Base-by-base conservation (phyloP, 92 coral and sea anemone genomes). In the Diadumene lineata region DNA sequence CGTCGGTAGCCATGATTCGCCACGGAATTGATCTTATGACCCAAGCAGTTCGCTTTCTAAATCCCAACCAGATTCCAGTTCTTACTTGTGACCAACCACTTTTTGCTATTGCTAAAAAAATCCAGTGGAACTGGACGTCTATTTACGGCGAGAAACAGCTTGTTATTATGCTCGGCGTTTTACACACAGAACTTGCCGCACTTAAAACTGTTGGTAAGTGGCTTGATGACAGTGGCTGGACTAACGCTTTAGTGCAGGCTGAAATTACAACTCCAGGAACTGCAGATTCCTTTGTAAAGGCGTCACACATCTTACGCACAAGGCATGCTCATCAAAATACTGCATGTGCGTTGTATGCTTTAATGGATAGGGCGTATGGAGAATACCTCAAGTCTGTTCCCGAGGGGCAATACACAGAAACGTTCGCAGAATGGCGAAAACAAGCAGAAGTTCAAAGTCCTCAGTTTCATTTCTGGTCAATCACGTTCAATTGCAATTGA, bases 301-400 rank as follows among this genome's bases (percentile, higher is more conserved):
- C 86, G 31, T 74, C 81, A 33, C 82, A 82, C 60, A 31, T 82
- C 30, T 23, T 78, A 33, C 78, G 82, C 15, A 82, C 87, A 60
- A 68, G 87, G 50, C 82, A 73, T 24, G 82, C 82, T 31, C 81
- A 82, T 34, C 87, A 82, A 60, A 78, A 75, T 31, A 82, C 87
- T 24, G 82, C 72, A 1, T 77, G 43, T 1, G 69, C 77, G 24
- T 78, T 82, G 0, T 44, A 32, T 51, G 31, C 76, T 31, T 69
- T 76, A 32, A 34, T 76, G 72, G 27, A 25, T 22, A 82, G 34
- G 25, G 82, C 73, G 30, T 82, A 76, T 44, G 66, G 56, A 33
- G 69, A 43, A 23, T 74, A 81, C 64, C 56, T 65, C 25, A 34
- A 1, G 64, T 38, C 24, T 16, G 18, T 34, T 16, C 66, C 69